Evolutionary conservation across 2,888 invertebrate species (phyloP).

Genomic region (Spatulosminthurus flaviceps): DNA sequence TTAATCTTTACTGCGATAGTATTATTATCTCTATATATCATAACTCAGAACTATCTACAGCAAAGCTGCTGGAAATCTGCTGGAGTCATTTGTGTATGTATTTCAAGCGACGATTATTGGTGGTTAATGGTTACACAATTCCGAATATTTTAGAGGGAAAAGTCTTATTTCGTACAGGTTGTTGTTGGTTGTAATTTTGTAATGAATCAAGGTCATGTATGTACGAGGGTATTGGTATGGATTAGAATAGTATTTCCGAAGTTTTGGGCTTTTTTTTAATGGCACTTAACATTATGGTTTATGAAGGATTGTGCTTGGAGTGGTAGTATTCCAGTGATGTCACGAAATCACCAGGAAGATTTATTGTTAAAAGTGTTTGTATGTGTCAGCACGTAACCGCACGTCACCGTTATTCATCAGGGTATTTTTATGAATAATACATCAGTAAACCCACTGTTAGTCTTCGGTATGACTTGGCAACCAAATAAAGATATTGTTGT

Average conservation of each 20-base stretch:
- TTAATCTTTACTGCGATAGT: not conserved
- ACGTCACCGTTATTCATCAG: not conserved
- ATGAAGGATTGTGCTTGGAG: not conserved
- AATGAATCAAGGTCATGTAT: not conserved
- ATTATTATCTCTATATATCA: not conserved
- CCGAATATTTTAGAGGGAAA: not conserved
- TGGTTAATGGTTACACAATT: not conserved
- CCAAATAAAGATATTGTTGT: not conserved
- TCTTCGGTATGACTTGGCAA: not conserved
- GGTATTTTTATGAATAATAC: not conserved
- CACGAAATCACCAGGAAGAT: not conserved
- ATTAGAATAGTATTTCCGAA: not conserved
- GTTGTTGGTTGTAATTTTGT: not conserved
- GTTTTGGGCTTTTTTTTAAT: not conserved
- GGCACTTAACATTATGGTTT: too few species aligned
- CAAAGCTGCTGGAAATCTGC: conserved; percentile 14
- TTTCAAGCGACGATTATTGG: not conserved
- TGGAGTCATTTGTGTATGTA: not conserved
- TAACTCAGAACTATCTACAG: not conserved
- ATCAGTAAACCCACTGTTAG: not conserved
- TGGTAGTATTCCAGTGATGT: not conserved
- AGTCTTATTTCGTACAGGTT: not conserved
- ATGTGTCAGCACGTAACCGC: not conserved
- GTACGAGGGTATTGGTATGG: not conserved
- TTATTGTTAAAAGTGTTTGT: not conserved